phyloP scores from a whole-genome alignment of 2,888 invertebrate genomes.

The Campoplex nolae region DNA sequence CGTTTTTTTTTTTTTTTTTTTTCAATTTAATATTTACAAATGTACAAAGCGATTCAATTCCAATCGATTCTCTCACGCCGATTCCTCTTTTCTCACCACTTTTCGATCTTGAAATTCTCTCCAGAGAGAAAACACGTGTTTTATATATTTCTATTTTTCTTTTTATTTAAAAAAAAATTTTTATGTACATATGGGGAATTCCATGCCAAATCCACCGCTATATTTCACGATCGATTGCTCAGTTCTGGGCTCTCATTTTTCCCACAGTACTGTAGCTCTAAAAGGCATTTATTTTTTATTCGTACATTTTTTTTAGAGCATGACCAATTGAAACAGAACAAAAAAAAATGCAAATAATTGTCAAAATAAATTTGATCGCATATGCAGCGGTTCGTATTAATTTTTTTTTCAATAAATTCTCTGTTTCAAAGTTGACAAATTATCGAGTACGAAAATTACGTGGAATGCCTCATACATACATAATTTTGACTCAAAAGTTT shows the following conservation, averaged over 20 bases:
- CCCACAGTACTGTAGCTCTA: background rate
- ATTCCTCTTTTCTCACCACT: constrained; percentile 24
- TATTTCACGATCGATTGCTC: constrained; percentile 17
- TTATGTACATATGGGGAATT: constrained; percentile 12
- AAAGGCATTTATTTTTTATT: constrained; percentile 7
- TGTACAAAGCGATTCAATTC: constrained; percentile 76
- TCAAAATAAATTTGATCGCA: background rate
- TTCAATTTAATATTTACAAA: constrained; percentile 75
- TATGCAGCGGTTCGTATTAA: background rate
- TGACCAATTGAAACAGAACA: background rate
- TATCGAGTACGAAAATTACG: background rate
- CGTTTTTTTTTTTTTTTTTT: constrained; percentile 12
- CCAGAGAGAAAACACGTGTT: constrained; percentile 33
- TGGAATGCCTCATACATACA: constrained; percentile 20
- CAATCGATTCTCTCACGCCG: constrained; percentile 55
- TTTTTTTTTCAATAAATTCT: background rate
- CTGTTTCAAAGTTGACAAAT: background rate
- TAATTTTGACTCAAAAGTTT: background rate
- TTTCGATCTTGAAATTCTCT: constrained; percentile 21
- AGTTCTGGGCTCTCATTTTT: constrained; percentile 3
- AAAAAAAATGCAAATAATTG: background rate
- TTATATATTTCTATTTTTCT: constrained; percentile 57
- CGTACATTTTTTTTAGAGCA: background rate
- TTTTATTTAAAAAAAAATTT: no score
- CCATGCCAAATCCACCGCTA: constrained; percentile 14